These are phyloP conservation scores for Misgurnus mizolepis DNA, from an alignment of 2,113 vertebrate species.

Conservation along the genomic window DNA sequence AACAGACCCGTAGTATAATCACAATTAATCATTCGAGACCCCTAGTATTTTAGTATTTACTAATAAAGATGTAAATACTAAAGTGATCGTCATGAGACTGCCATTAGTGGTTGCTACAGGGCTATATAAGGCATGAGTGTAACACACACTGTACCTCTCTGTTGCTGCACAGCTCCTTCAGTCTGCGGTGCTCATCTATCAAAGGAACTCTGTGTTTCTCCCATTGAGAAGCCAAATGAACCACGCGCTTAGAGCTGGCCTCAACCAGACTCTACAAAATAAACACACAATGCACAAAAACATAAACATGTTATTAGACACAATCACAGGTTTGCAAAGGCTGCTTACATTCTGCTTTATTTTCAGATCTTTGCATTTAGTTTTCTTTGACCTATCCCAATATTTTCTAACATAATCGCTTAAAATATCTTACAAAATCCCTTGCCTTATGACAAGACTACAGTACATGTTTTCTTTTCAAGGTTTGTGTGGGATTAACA, in stretches of 20 bases:
- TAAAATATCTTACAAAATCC: too few species aligned
- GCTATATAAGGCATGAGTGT: neutral
- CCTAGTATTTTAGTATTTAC: too few species aligned
- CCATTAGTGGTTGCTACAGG: neutral
- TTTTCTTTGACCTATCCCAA: neutral
- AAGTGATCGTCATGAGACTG: neutral
- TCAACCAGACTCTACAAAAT: constrained; percentile 79
- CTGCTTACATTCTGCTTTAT: neutral
- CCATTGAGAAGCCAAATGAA: constrained; percentile 85
- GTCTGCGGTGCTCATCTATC: constrained; percentile 80
- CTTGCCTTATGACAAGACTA: too few species aligned
- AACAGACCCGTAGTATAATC: too few species aligned
- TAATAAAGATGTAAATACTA: neutral
- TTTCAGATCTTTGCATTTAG: neutral
- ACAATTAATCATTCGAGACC: too few species aligned
- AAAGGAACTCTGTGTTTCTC: constrained; percentile 87
- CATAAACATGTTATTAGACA: neutral
- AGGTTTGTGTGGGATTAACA: too few species aligned
- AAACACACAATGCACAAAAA: constrained; percentile 9
- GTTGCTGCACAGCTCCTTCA: constrained; percentile 81
- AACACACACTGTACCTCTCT: constrained; percentile 72
- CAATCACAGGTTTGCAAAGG: neutral
- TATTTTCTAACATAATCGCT: too few species aligned
- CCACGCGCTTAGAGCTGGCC: constrained; percentile 80
- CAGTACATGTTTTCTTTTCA: too few species aligned